These are phyloP conservation scores for Phyllotreta striolata DNA, from an alignment of 2,888 invertebrate species.

Conservation along the genomic window DNA sequence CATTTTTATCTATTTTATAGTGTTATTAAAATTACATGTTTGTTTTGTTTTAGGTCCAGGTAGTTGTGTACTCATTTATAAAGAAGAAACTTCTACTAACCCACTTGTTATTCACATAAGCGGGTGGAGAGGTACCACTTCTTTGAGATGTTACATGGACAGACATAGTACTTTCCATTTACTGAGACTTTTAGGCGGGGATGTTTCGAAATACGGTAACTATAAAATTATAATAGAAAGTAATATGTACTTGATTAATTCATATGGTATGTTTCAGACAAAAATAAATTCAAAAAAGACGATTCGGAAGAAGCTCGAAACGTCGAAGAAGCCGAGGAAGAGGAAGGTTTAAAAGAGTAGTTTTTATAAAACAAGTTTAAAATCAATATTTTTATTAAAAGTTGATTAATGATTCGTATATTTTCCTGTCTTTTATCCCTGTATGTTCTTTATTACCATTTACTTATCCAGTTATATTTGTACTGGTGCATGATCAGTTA, in stretches of 20 bases:
- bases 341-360: neutral
- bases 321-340: neutral
- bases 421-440: no score
- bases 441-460: no score
- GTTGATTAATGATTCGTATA: neutral
- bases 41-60: constrained; percentile 65
- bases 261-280: neutral
- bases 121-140: constrained; percentile 91
- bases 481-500: no score
- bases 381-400: constrained; percentile 8
- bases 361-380: neutral
- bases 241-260: no score
- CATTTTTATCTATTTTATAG: neutral
- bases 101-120: constrained; percentile 73
- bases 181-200: constrained; percentile 83
- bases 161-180: constrained; percentile 87
- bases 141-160: constrained; percentile 88
- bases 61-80: constrained; percentile 79
- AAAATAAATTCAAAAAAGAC: constrained; percentile 10
- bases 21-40: neutral
- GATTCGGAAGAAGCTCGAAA: neutral
- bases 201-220: constrained; percentile 86
- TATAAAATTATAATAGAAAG: no score
- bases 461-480: no score
- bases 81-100: constrained; percentile 61